Conservation (phyloP, 2,797 vertebrate species). For the Aldrovandia affinis region DNA sequence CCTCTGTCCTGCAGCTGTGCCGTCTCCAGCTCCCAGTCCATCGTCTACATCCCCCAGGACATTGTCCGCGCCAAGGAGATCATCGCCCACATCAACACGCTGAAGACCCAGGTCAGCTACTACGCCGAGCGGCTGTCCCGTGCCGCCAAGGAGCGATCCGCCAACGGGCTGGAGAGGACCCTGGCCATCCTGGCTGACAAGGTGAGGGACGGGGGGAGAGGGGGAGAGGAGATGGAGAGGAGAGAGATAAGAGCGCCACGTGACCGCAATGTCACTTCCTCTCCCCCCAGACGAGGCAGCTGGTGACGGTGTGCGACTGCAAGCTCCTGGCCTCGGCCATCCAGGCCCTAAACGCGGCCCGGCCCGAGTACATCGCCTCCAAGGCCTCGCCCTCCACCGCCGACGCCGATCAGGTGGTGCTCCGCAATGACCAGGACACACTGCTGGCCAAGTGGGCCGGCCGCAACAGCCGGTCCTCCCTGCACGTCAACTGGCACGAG, state of each 20-base stretch:
- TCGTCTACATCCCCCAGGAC: conserved; percentile 93
- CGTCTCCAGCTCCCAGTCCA: conserved; percentile 88
- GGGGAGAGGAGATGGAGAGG: not conserved
- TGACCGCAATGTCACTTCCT: not conserved
- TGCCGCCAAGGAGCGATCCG: conserved; percentile 91
- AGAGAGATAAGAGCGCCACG: too few species aligned
- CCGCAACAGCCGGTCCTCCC: conserved; percentile 86
- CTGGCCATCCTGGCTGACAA: conserved; percentile 93
- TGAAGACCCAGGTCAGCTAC: conserved; percentile 98
- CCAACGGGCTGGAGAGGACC: conserved; percentile 92
- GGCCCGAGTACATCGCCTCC: conserved; percentile 96
- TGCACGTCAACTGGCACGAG: conserved; percentile 91
- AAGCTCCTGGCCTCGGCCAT: conserved; percentile 92
- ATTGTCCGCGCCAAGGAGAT: conserved; percentile 94
- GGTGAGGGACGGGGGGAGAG: conserved; percentile 66
- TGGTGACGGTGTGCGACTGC: conserved; percentile 95
- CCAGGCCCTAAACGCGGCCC: conserved; percentile 89
- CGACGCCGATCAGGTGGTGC: conserved; percentile 92
- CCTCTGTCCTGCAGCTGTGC: conserved; percentile 70
- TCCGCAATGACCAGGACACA: conserved; percentile 96
- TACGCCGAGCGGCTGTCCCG: conserved; percentile 94
- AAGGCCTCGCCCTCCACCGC: conserved; percentile 88
- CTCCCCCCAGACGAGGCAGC: conserved; percentile 84
- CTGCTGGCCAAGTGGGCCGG: conserved; percentile 93
- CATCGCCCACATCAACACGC: conserved; percentile 93